Evolutionary conservation across 2,888 invertebrate genomes (phyloP).

Genomic region (Ennomos quercinarius): DNA sequence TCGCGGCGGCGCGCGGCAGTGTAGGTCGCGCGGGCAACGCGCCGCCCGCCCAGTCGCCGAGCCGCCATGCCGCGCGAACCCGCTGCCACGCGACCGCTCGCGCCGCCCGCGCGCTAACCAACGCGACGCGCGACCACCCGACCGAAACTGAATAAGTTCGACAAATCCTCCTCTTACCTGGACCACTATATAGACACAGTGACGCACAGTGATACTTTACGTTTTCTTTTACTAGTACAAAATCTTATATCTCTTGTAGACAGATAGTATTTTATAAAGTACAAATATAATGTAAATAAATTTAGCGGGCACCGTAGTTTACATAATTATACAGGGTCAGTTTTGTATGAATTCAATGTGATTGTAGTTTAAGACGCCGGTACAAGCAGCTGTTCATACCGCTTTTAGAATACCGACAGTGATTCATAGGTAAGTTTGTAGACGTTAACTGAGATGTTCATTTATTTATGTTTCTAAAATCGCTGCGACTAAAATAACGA

Average conservation of each 20-base stretch:
- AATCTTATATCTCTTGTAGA: conserved; percentile 78
- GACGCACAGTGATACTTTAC: conserved; percentile 59
- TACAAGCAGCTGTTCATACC: conserved; percentile 75
- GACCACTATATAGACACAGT: conserved; percentile 83
- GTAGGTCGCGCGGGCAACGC: conserved; percentile 58
- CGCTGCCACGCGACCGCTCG: conserved; percentile 51
- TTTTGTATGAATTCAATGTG: conserved; percentile 86
- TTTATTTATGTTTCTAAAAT: conserved; percentile 43
- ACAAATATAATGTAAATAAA: conserved; percentile 80
- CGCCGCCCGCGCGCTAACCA: conserved; percentile 63
- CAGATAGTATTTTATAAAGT: conserved; percentile 81
- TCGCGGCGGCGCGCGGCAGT: conserved; percentile 84
- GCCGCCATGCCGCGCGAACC: conserved; percentile 55
- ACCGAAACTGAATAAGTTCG: conserved; percentile 85
- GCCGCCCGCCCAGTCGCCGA: conserved; percentile 47
- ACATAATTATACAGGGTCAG: conserved; percentile 84
- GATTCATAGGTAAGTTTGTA: conserved; percentile 74
- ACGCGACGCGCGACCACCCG: conserved; percentile 61
- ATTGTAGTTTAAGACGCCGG: conserved; percentile 83
- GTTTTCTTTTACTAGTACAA: conserved; percentile 76
- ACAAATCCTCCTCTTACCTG: conserved; percentile 84
- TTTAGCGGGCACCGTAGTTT: conserved; percentile 69
- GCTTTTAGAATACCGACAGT: conserved; percentile 72
- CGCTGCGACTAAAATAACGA: conserved; percentile 24
- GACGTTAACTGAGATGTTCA: conserved; percentile 26